A percentile compares a stretch with the other conserved stretches of the same genome.
Conservation (phyloP, 2,797 vertebrate genomes). For the Erethizon dorsatum region DNA sequence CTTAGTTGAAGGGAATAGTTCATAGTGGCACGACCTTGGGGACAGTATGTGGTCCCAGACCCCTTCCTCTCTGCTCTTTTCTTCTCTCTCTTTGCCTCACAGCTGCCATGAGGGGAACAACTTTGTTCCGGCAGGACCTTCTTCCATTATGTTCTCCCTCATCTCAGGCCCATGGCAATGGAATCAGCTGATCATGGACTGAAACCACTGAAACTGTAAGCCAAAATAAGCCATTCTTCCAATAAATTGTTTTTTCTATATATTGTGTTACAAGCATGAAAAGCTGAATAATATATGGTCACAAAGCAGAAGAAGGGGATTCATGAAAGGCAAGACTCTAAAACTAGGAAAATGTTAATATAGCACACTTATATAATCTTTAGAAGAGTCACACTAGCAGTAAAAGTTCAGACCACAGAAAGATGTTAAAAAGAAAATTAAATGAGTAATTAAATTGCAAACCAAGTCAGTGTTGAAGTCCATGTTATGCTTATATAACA, state of each 20-base stretch:
- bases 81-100: not conserved
- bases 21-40: not conserved
- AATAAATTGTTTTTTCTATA: not conserved
- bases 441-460: not conserved
- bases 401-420: not conserved
- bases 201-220: not conserved
- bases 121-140: not conserved
- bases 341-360: conserved; percentile 1
- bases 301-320: not conserved
- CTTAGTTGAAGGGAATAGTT: not conserved
- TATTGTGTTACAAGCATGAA: not conserved
- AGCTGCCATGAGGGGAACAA: not conserved
- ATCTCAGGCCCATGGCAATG: not conserved
- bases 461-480: not conserved
- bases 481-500: not conserved
- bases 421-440: not conserved
- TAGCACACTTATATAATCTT: not conserved
- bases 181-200: not conserved
- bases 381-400: not conserved
- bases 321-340: not conserved
- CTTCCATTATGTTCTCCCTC: not conserved
- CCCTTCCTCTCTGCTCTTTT: not conserved
- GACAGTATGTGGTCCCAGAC: no score
- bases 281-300: not conserved
- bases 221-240: not conserved